Evolutionary conservation across 2,113 vertebrate genomes (phyloP).

Genomic region (Python bivittatus): DNA sequence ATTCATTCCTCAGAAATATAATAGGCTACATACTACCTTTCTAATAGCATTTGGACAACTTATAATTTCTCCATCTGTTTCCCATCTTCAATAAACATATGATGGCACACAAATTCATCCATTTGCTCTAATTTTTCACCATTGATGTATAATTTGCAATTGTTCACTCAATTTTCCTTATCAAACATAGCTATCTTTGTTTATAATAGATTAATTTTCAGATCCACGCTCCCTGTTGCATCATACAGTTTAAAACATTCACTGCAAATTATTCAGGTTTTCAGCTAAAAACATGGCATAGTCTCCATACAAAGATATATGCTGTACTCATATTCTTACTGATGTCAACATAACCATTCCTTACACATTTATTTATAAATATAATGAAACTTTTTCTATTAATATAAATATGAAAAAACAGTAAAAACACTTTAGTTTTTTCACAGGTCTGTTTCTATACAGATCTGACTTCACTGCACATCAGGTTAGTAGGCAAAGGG

Average conservation of each 20-base stretch:
- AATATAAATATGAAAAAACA: constrained; percentile 6
- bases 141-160: too few species aligned
- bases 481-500: constrained; percentile 8
- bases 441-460: background rate
- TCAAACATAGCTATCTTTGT: background rate
- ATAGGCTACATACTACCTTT: too few species aligned
- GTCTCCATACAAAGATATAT: background rate
- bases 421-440: constrained; percentile 1
- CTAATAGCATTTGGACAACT: too few species aligned
- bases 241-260: background rate
- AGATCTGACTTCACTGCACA: background rate
- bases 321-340: background rate
- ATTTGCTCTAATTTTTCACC: too few species aligned
- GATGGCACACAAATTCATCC: too few species aligned
- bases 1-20: too few species aligned
- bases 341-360: background rate
- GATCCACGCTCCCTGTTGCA: background rate
- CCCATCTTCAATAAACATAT: too few species aligned
- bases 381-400: constrained; percentile 30
- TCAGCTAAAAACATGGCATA: background rate
- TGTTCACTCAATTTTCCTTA: background rate
- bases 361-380: background rate
- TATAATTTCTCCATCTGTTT: too few species aligned
- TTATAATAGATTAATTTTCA: background rate
- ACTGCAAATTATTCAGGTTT: background rate